Percentiles rank a stretch among this genome's conserved stretches.
phyloP scores from a whole-genome alignment of 2,797 vertebrate species.

The Sphenopsis melanotis region DNA sequence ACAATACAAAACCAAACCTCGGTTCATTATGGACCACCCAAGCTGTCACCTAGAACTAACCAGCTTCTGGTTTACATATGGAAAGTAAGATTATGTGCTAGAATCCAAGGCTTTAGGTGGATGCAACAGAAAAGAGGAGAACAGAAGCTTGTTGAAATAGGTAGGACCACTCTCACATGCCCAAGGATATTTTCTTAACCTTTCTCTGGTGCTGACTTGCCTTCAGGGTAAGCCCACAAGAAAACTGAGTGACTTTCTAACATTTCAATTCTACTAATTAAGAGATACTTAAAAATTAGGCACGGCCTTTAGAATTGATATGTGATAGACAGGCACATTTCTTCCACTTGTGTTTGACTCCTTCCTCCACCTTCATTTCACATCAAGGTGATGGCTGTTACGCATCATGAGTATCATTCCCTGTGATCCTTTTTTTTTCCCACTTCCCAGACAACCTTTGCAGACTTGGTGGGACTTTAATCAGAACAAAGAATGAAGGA shows the following conservation, averaged over 20 bases:
- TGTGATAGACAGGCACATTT: not conserved
- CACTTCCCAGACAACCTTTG: not conserved
- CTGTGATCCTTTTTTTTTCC: not conserved
- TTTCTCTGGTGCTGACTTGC: not conserved
- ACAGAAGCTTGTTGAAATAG: constrained; percentile 19
- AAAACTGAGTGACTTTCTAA: not conserved
- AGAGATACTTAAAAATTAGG: not conserved
- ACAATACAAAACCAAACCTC: not conserved
- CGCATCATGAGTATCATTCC: not conserved
- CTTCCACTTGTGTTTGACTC: not conserved
- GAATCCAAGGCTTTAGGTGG: not conserved
- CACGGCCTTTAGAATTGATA: not conserved
- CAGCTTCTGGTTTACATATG: not conserved
- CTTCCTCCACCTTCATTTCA: not conserved
- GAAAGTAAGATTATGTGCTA: not conserved
- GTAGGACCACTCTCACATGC: not conserved
- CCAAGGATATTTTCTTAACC: not conserved
- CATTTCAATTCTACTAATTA: not conserved
- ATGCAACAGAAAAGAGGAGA: constrained; percentile 12
- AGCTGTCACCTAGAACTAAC: not conserved
- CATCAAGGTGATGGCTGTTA: not conserved
- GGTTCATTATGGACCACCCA: not conserved
- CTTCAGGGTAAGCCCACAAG: not conserved
- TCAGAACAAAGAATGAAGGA: not conserved
- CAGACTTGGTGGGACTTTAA: not conserved